A percentile compares a stretch with the other conserved stretches of the same genome.
Conservation (phyloP, 2,113 vertebrate species). For the Alethe diademata region DNA sequence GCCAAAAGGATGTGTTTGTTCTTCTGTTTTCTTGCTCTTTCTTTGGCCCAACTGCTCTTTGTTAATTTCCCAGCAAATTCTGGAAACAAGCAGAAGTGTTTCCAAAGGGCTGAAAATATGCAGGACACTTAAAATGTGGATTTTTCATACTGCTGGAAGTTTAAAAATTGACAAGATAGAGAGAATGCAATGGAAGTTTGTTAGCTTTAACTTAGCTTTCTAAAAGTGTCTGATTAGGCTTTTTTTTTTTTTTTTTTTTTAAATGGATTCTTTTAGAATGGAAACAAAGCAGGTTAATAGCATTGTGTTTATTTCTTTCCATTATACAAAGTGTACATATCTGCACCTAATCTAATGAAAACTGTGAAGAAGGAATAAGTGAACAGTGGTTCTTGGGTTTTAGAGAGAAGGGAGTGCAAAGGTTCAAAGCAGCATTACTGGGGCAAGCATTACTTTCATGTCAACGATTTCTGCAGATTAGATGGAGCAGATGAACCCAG, state of each 20-base stretch:
- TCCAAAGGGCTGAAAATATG: not conserved
- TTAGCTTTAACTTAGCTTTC: not conserved
- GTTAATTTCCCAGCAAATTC: not conserved
- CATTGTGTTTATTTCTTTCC: not conserved
- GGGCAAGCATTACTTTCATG: not conserved
- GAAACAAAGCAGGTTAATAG: not conserved
- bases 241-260: not conserved
- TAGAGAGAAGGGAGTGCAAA: not conserved
- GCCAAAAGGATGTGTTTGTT: not conserved
- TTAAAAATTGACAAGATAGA: not conserved
- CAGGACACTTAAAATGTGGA: not conserved
- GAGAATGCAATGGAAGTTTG: not conserved
- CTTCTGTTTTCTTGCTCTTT: not conserved
- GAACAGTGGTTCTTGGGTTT: not conserved
- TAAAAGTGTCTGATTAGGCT: not conserved
- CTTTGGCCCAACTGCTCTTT: not conserved
- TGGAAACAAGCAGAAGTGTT: not conserved
- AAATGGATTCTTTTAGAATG: not conserved
- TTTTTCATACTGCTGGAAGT: not conserved
- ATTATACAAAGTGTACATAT: not conserved
- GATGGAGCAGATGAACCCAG: not conserved
- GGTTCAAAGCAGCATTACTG: not conserved
- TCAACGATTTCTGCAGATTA: not conserved
- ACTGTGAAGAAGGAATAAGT: not conserved
- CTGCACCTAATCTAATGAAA: not conserved